Evolutionary conservation across 2,888 invertebrate genomes (phyloP), one percentile per base, ranked within the genome.

Genomic region (Athalia rosae): DNA sequence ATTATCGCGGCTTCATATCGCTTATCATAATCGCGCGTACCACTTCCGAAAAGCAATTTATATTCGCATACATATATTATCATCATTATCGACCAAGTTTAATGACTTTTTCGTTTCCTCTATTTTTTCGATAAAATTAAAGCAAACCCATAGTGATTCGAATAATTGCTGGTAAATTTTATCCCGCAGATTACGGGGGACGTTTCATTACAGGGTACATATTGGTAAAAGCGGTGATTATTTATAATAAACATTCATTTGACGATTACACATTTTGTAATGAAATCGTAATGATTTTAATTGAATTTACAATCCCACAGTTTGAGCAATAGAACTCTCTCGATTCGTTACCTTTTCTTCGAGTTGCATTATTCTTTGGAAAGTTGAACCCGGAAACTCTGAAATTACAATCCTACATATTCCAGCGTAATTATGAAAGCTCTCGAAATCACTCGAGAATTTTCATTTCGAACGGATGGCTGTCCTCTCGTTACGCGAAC

Each of bases 321-420:
- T 28, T 28, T 28, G 28, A 28, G 28, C 28, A 28, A 28, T 28
- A 28, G 28, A 28, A 28, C 28, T 28, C 28, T 28, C 28, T 28
- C 28, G 28, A 28, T 28, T 28, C 28, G 28, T 2, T 2, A 28
- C 28, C 28, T 28, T 28, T 28, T 28, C 28, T 28, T 28, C 2
- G 41, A 62, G 11, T 62, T 13, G 5, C 43, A 63, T 5, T 58
- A 58, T 41, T 4, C 43, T 63, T 63, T 63, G 45, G 63, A 63
- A 63, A 63, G n/a, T 13, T 47, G 4, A 47, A 47, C 64, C 45
- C 64, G 64, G 64, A 64, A 64, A 47, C 6, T 8, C 47, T 47
- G 7, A n/a, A 9, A 45, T 6, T 64, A 28, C 1, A 64, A 64
- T 64, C 28, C 43, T 7, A 62, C 43, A 64, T 64, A 13, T 45